phyloP scores from a whole-genome alignment of 2,113 vertebrate species.

The Pseudopodoces humilis region DNA sequence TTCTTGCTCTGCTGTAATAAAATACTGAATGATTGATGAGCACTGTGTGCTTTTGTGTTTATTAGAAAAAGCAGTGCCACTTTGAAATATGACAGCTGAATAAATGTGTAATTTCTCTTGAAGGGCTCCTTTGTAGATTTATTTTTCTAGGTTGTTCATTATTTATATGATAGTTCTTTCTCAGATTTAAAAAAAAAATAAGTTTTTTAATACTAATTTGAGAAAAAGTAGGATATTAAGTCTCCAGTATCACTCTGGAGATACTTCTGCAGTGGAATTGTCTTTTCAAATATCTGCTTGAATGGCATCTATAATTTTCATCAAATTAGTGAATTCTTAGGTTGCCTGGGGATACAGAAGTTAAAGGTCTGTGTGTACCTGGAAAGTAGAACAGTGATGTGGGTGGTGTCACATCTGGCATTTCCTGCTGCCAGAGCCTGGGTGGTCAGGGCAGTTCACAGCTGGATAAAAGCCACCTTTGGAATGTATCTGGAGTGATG shows the following conservation, averaged over 20 bases:
- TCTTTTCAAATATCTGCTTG: background rate
- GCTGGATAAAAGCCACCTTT: background rate
- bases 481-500: background rate
- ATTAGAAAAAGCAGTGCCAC: background rate
- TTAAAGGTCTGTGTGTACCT: background rate
- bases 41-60: background rate
- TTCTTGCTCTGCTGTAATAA: background rate
- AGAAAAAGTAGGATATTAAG: background rate
- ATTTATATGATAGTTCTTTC: background rate
- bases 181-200: background rate
- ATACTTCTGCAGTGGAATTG: background rate
- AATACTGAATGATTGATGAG: constrained; percentile 19
- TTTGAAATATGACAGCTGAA: constrained; percentile 4
- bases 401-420: background rate
- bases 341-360: background rate
- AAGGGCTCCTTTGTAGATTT: background rate
- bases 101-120: constrained; percentile 19
- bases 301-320: background rate
- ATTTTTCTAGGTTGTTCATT: background rate
- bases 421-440: background rate
- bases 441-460: background rate
- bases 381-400: background rate
- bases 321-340: background rate
- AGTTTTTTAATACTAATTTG: background rate
- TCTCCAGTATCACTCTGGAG: too few relatives aligned